Conservation (phyloP, 2,888 invertebrate species). For the Cephalotes varians region DNA sequence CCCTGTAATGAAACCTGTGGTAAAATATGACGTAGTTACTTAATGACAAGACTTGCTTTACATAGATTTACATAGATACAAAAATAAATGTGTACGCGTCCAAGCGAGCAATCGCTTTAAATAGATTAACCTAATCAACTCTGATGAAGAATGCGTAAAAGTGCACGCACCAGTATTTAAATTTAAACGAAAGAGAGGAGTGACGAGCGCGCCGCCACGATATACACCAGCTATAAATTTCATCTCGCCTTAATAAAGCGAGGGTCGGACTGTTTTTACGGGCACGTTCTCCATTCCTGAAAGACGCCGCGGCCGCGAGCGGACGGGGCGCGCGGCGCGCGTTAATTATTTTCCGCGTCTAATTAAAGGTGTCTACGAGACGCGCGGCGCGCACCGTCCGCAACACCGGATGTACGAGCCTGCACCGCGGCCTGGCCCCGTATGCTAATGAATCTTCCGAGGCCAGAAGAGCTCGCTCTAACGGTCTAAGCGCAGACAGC, state of each 20-base stretch:
- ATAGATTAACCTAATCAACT: background rate
- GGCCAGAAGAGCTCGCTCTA: slow-evolving; percentile 22
- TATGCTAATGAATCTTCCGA: slow-evolving; percentile 52
- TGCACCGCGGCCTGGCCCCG: slow-evolving; percentile 24
- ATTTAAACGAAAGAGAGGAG: background rate
- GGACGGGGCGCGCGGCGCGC: background rate
- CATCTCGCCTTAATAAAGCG: background rate
- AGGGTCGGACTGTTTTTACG: background rate
- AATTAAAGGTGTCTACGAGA: slow-evolving; percentile 28
- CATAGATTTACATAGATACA: background rate
- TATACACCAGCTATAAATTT: background rate
- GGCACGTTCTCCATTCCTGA: background rate
- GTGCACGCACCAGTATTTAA: background rate
- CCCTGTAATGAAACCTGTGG: too few relatives aligned
- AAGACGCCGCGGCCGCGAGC: background rate
- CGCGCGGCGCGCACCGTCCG: background rate
- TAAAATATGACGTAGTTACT: background rate
- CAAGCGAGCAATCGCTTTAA: background rate
- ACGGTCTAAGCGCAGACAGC: slow-evolving; percentile 37
- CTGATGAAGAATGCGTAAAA: background rate
- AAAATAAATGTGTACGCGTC: background rate
- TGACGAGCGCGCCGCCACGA: background rate
- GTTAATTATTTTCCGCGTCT: slow-evolving; percentile 26
- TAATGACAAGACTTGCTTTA: background rate
- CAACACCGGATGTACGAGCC: slow-evolving; percentile 16